These are phyloP conservation scores for Pegoplata infirma DNA, from an alignment of 2,888 invertebrate species.

Conservation along the genomic window DNA sequence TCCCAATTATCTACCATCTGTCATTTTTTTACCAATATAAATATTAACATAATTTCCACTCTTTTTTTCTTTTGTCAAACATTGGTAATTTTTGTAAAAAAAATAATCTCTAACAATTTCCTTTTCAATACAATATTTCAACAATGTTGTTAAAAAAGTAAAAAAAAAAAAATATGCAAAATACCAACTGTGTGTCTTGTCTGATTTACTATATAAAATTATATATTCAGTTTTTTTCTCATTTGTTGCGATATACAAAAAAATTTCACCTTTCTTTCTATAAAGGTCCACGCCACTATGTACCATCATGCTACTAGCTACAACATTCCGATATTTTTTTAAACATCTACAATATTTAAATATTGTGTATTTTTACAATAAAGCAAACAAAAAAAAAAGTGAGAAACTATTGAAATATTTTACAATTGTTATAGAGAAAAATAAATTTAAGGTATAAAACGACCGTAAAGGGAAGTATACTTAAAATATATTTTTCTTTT, in stretches of 20 bases:
- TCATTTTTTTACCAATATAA: neutral
- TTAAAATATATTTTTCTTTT: too few relatives aligned
- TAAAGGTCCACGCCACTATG: constrained; percentile 26
- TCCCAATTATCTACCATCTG: neutral
- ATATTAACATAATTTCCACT: neutral
- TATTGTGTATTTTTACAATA: constrained; percentile 15
- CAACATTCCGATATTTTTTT: constrained; percentile 30
- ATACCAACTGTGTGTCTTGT: constrained; percentile 14
- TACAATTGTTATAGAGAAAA: constrained; percentile 20
- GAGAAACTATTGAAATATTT: constrained; percentile 22
- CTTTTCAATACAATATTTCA: neutral
- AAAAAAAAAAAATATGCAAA: neutral
- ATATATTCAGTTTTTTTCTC: too few relatives aligned
- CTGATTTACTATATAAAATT: constrained; percentile 21
- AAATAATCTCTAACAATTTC: neutral
- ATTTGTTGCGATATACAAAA: constrained; percentile 3
- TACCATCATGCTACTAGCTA: constrained; percentile 39
- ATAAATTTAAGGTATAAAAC: too few relatives aligned
- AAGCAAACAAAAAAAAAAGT: constrained; percentile 2
- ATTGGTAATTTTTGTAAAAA: too few relatives aligned
- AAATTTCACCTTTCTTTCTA: constrained; percentile 40
- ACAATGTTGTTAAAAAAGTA: too few relatives aligned
- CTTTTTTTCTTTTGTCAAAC: neutral
- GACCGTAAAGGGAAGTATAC: too few relatives aligned
- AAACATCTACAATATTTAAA: constrained; percentile 34